Conservation (phyloP, 2,888 invertebrate genomes). For the Cenopis cana region DNA sequence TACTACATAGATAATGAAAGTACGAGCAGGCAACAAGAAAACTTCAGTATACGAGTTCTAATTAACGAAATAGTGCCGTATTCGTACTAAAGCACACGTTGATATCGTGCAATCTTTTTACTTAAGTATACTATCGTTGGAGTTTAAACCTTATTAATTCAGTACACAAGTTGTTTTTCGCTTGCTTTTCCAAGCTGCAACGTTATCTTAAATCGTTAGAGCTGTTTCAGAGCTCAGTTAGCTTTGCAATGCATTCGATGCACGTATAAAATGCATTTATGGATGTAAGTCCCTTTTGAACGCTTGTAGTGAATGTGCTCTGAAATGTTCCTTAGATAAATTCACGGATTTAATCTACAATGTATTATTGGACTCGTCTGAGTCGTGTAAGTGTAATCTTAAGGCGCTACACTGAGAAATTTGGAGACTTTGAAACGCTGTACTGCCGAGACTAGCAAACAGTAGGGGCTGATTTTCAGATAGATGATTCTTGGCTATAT, state of each 20-base stretch:
- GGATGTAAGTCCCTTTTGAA: background rate
- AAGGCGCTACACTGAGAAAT: too few species aligned
- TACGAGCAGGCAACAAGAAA: background rate
- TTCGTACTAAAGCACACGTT: background rate
- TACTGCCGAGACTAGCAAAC: too few species aligned
- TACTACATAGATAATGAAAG: background rate
- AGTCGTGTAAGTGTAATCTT: too few species aligned
- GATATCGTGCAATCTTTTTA: background rate
- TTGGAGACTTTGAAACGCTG: too few species aligned
- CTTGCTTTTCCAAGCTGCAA: background rate
- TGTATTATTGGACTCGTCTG: too few species aligned
- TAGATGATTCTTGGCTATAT: too few species aligned
- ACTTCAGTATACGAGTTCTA: background rate
- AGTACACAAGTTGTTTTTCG: background rate
- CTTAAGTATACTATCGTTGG: background rate
- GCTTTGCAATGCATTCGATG: constrained; percentile 15
- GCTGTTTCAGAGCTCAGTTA: background rate
- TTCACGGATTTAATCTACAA: background rate
- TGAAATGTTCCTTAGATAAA: background rate
- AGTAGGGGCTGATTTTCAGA: too few species aligned
- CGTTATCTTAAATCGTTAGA: constrained; percentile 6
- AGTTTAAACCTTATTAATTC: background rate
- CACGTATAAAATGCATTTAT: constrained; percentile 33
- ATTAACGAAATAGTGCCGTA: background rate
- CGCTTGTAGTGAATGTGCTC: background rate